These are phyloP conservation scores for Pemphigus obesinymphae DNA, from an alignment of 1,140 invertebrate genomes.

Conservation along the genomic window DNA sequence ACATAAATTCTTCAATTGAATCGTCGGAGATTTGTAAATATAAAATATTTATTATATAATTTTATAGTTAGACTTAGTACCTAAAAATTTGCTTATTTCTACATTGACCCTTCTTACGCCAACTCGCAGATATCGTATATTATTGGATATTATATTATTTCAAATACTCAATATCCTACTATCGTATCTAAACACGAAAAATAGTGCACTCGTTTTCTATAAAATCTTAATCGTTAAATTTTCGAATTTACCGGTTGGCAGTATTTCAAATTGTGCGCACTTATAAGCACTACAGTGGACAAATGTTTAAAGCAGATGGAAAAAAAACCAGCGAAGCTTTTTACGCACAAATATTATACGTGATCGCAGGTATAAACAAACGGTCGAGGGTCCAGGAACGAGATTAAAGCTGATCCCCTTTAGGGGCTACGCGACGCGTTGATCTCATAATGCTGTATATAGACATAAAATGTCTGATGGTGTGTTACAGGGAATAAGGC, in stretches of 20 bases:
- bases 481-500: not conserved
- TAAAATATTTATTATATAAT: too few species aligned
- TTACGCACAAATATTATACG: not conserved
- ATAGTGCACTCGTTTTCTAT: not conserved
- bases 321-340: not conserved
- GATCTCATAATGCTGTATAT: slow-evolving; percentile 26
- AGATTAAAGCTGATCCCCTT: slow-evolving; percentile 33
- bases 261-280: not conserved
- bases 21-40: too few species aligned
- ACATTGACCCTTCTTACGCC: too few species aligned
- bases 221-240: not conserved
- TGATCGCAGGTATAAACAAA: slow-evolving; percentile 3
- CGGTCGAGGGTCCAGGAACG: slow-evolving; percentile 1
- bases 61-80: too few species aligned
- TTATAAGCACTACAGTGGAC: not conserved
- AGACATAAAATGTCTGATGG: not conserved
- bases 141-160: too few species aligned
- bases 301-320: not conserved
- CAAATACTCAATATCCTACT: too few species aligned
- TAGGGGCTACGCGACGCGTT: not conserved
- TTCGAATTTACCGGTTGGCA: not conserved
- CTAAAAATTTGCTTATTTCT: too few species aligned
- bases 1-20: too few species aligned
- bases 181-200: too few species aligned
- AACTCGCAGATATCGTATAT: too few species aligned